Evolutionary conservation across 2,888 invertebrate species (phyloP), one percentile per base, ranked within the genome.

Genomic region (Epirrita christyi): DNA sequence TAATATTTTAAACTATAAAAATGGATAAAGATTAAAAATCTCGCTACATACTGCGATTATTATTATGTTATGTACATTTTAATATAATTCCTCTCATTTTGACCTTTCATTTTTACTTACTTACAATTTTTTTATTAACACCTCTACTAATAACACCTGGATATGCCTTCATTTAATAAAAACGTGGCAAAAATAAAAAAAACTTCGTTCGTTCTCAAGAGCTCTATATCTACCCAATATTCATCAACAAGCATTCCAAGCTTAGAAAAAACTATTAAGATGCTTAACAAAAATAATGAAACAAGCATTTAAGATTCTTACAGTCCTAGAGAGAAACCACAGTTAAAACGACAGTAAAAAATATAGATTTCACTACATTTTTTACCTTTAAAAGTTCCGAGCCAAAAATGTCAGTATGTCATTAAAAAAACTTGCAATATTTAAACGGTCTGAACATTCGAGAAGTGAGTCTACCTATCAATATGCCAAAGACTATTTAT

Each of bases 51-150:
- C 75, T 75, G 80, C 76, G 79, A 72, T 72, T 76, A 79, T 73
- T 71, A 71, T 78, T 87, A 82, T 83, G 72, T 81, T 90, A 89
- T 90, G 67, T 90, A 90, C 88, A 89, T 79, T 85, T 71, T 82
- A 83, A 78, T 83, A 88, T 89, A 90, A 83, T 90, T 91, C 89
- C 90, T 92, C 90, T 90, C 90, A 83, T 89, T 81, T 89, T 91
- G 90, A 91, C 91, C 90, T 90, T 89, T 89, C 81, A 71, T 81
- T 81, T 21, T 81, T 81, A 84, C 80, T 88, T 90, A 89, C 79
- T 80, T 78, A 81, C 78, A 78, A 72, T 72, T 78, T 70, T 36
- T 21, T 73, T 76, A 75, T 74, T 72, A 73, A 78, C 75, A 73
- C 67, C 50, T 74, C 83, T 88, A 88, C 75, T 75, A 68, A 77